These are phyloP conservation scores for Gymnoscopelus microlampas DNA, from an alignment of 2,797 vertebrate genomes.

Conservation along the genomic window DNA sequence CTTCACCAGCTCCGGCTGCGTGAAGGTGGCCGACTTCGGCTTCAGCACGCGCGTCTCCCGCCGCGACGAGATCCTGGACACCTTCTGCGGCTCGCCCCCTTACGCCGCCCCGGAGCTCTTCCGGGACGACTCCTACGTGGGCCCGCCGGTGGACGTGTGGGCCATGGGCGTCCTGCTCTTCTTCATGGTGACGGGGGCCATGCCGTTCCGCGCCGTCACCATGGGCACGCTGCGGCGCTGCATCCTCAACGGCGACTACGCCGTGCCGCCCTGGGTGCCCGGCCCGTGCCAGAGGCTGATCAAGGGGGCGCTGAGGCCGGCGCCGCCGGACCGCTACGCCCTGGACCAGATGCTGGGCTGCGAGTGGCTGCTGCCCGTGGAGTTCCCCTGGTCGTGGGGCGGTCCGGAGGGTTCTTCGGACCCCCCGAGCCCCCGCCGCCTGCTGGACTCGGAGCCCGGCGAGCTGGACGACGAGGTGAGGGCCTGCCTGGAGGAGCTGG, in stretches of 20 bases:
- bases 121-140: slow-evolving; percentile 88
- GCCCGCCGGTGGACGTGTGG: slow-evolving; percentile 92
- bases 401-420: slow-evolving; percentile 53
- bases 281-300: slow-evolving; percentile 90
- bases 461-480: slow-evolving; percentile 82
- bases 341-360: slow-evolving; percentile 90
- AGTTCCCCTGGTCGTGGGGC: slow-evolving; percentile 82
- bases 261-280: slow-evolving; percentile 85
- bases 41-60: slow-evolving; percentile 89
- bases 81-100: slow-evolving; percentile 95
- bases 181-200: slow-evolving; percentile 90
- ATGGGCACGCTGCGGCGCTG: slow-evolving; percentile 89
- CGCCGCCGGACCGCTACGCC: slow-evolving; percentile 81
- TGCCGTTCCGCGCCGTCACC: slow-evolving; percentile 95
- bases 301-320: slow-evolving; percentile 84
- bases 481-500: slow-evolving; percentile 83
- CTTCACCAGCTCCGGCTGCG: slow-evolving; percentile 83
- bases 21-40: slow-evolving; percentile 96
- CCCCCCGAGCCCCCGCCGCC: slow-evolving; percentile 77
- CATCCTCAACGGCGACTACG: slow-evolving; percentile 85
- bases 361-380: slow-evolving; percentile 91
- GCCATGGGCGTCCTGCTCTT: slow-evolving; percentile 93
- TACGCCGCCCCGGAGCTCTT: slow-evolving; percentile 96
- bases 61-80: slow-evolving; percentile 84
- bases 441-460: slow-evolving; percentile 64